These are phyloP conservation scores for Stramonita haemastoma DNA, from an alignment of 2,888 invertebrate species.

Conservation along the genomic window DNA sequence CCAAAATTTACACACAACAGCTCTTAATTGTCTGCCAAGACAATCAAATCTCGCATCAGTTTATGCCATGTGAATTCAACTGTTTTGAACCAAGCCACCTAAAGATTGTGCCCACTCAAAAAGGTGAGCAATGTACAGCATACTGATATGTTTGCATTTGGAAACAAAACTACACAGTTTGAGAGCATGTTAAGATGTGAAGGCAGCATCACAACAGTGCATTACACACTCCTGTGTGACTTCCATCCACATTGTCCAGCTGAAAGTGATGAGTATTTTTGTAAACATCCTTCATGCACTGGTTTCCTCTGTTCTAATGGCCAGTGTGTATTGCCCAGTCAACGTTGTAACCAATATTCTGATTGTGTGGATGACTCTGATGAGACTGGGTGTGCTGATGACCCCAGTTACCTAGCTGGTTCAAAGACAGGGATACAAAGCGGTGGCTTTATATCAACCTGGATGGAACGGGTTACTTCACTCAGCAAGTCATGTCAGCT, in stretches of 20 bases:
- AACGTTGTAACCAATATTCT: neutral
- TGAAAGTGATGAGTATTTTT: conserved; percentile 1
- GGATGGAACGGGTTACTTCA: neutral
- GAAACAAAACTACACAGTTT: neutral
- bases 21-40: neutral
- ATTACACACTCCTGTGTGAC: neutral
- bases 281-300: neutral
- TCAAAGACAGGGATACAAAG: neutral
- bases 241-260: neutral
- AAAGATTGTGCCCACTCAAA: neutral
- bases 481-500: neutral
- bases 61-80: neutral
- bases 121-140: neutral
- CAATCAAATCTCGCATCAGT: neutral
- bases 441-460: neutral
- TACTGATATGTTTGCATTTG: neutral
- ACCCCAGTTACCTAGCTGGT: neutral
- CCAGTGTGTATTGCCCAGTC: neutral
- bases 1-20: neutral
- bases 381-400: neutral
- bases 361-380: neutral
- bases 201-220: neutral
- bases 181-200: neutral
- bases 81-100: neutral
- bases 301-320: neutral